Evolutionary conservation across 2,888 invertebrate species (phyloP), one percentile per base, ranked within the genome.

Genomic region (Uloborus plumipes): DNA sequence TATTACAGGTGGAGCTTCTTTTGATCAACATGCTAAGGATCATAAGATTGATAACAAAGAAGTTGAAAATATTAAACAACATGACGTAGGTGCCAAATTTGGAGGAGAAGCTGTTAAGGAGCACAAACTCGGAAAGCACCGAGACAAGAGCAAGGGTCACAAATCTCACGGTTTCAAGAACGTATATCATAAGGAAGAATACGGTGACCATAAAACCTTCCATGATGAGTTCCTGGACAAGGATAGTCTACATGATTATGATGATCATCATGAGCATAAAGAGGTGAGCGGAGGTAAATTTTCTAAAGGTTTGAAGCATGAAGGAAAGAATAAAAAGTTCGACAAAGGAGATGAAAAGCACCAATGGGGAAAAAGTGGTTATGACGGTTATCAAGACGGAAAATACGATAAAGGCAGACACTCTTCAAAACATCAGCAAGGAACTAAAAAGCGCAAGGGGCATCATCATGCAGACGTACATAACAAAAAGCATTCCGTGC

Each of bases 161-260:
- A 85, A 85, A 31, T 67, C 67, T 14, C 74, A 79, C 39, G 85
- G 85, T 2, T 85, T 85, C 66, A 85, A 85, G 66, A 85, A 85
- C 53, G 83, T 84, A 4, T 85, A 85, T 58, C 85, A 85, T 73
- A 85, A 85, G 18, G 85, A 85, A 47, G 85, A 85, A 66, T 85
- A 83, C 49, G 85, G 85, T 9, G 79, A 85, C 55, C 84, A 84
- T n/a, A 85, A 85, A 65, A 75, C 78, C 7, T 85, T 79, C 66
- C 82, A 83, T 47, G 85, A 85, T 31, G 85, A 84, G 47, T 85
- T 80, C 49, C 50, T 75, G 15, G 85, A 85, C 53, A 76, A 66
- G 9, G 85, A 85, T 50, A 71, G 62, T 20, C 70, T 73, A 3
- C 80, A 85, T n/a, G 75, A 85, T 50, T 84, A 80, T 22, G 78